Percentiles rank a stretch among this genome's conserved stretches.
These are phyloP conservation scores for Pteromalus puparum DNA, from an alignment of 1,140 invertebrate species.

Conservation along the genomic window DNA sequence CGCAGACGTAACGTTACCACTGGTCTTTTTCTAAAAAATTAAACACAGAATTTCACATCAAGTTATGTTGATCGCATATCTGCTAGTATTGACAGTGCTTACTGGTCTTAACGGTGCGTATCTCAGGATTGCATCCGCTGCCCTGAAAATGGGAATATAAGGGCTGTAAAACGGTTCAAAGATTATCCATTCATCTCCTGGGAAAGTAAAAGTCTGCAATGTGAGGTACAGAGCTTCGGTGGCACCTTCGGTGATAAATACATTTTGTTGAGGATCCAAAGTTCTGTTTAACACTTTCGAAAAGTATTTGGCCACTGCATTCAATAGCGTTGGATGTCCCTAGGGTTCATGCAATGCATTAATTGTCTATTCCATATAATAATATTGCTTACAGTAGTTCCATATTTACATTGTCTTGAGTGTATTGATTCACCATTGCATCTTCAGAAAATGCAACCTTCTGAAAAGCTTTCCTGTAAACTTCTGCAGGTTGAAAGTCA, in stretches of 20 bases:
- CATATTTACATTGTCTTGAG: conserved; percentile 86
- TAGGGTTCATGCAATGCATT: conserved; percentile 64
- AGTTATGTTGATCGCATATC: background rate
- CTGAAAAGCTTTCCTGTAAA: conserved; percentile 87
- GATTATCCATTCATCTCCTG: conserved; percentile 94
- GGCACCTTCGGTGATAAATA: conserved; percentile 92
- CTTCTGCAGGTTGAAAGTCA: conserved; percentile 91
- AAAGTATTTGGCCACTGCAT: conserved; percentile 90
- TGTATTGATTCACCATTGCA: conserved; percentile 93
- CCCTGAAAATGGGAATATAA: conserved; percentile 94
- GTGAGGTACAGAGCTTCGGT: conserved; percentile 92
- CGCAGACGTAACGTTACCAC: conserved; percentile 78
- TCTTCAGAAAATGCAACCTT: conserved; percentile 82
- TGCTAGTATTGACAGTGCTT: conserved; percentile 58
- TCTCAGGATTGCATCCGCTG: conserved; percentile 90
- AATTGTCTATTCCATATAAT: background rate
- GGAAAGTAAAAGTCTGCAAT: conserved; percentile 89
- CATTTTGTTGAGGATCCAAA: conserved; percentile 88
- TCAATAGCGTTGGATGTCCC: conserved; percentile 94
- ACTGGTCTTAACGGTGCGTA: conserved; percentile 92
- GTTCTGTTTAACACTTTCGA: conserved; percentile 83
- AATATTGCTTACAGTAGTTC: background rate
- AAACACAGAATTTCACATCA: background rate
- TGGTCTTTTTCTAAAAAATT: conserved; percentile 67
- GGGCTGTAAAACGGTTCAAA: conserved; percentile 99